phyloP scores from a whole-genome alignment of 1,140 invertebrate genomes.

The Drosophila yakuba region DNA sequence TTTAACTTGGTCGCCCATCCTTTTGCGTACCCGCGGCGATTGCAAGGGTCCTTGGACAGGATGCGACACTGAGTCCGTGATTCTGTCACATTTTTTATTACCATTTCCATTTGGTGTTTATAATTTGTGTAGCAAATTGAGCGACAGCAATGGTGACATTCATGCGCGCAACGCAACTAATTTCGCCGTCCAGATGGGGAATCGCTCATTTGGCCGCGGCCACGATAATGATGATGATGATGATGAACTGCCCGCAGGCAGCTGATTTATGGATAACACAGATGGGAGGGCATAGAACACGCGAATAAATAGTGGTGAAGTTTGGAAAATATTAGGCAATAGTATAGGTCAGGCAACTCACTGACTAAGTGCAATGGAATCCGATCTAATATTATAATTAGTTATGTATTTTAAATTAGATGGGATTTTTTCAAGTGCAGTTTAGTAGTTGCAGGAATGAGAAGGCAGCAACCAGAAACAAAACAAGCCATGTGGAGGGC shows the following conservation, averaged over 20 bases:
- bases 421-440: not conserved
- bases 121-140: slow-evolving; percentile 79
- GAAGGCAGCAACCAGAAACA: slow-evolving; percentile 48
- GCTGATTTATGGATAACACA: slow-evolving; percentile 63
- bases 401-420: not conserved
- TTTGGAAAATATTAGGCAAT: not conserved
- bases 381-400: too few relatives aligned
- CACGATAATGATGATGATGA: slow-evolving; percentile 63
- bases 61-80: slow-evolving; percentile 19
- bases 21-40: slow-evolving; percentile 11
- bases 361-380: too few relatives aligned
- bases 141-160: slow-evolving; percentile 71
- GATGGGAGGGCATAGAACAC: slow-evolving; percentile 7
- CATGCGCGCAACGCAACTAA: slow-evolving; percentile 61
- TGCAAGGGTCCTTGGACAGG: slow-evolving; percentile 4
- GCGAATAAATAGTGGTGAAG: not conserved
- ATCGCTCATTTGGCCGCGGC: slow-evolving; percentile 30
- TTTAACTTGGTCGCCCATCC: slow-evolving; percentile 49
- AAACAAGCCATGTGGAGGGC: slow-evolving; percentile 56
- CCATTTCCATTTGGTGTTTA: slow-evolving; percentile 75
- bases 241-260: slow-evolving; percentile 71
- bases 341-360: too few relatives aligned
- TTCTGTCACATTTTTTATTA: slow-evolving; percentile 53
- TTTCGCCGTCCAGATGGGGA: slow-evolving; percentile 60
- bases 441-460: slow-evolving; percentile 8